Percentiles rank a stretch among this genome's conserved stretches.
These are phyloP conservation scores for Amiota mariae DNA, from an alignment of 2,888 invertebrate species.

Conservation along the genomic window DNA sequence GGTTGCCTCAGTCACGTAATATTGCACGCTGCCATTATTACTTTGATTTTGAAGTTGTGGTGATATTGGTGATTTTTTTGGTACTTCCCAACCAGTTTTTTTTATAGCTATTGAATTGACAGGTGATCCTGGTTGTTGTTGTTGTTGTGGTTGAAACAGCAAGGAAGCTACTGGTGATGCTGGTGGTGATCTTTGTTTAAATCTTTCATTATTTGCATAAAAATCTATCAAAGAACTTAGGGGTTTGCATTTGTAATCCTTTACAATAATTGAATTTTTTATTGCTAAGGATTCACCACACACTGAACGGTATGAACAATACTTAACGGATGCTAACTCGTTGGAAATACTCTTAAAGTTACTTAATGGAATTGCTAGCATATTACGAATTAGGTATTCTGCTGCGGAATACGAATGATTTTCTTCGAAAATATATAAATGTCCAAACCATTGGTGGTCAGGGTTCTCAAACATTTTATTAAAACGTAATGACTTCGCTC, in stretches of 20 bases:
- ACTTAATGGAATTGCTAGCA: neutral
- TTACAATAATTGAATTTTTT: neutral
- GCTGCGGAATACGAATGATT: neutral
- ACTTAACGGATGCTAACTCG: neutral
- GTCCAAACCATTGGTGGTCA: conserved; percentile 7
- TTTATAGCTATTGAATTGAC: too few relatives aligned
- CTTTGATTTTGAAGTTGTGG: neutral
- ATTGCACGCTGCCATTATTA: too few relatives aligned
- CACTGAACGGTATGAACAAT: neutral
- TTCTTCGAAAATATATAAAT: neutral
- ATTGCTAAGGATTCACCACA: neutral
- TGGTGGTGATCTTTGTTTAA: too few relatives aligned
- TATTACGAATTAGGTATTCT: neutral
- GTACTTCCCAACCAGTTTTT: neutral
- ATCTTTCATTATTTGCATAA: too few relatives aligned
- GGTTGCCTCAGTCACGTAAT: too few relatives aligned
- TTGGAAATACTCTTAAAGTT: neutral
- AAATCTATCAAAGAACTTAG: too few relatives aligned
- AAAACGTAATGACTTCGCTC: neutral
- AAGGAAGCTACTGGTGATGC: too few relatives aligned
- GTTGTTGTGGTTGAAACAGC: too few relatives aligned
- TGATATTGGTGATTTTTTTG: neutral
- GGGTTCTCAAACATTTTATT: neutral
- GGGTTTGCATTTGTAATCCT: too few relatives aligned
- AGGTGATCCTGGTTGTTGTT: too few relatives aligned